Base-by-base conservation (phyloP, 2,113 vertebrate genomes). In the Struthio camelus region DNA sequence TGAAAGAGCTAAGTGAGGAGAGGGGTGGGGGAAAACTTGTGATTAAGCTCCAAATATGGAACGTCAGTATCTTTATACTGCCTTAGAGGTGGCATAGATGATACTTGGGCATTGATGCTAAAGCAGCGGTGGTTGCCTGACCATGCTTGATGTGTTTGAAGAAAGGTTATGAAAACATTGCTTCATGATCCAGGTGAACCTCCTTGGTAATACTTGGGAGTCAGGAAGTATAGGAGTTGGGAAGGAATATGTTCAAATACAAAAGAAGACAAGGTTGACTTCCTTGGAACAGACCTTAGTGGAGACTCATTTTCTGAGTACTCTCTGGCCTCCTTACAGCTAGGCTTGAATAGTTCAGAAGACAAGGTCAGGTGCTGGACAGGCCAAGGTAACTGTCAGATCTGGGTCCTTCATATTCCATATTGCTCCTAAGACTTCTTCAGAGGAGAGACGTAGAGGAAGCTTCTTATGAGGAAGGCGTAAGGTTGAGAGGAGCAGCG, bases 31-130 rank as follows among this genome's bases (percentile, higher is more conserved):
- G 53, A 94, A 58, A 76, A 53, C 50, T 32, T 76, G 70, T 94
- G 78, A 94, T 96, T 85, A 76, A 76, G 72, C 75, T 93, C 78
- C 78, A 89, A 87, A 92, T 51, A 81, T 48, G 77, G 79, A 48
- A 86, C 92, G 69, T 87, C 87, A 44, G 73, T 62, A n/a, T 82
- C 61, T 79, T 89, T 90, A 61, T 78, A n/a, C 54, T 58, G 48
- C n/a, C 59, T 62, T 78, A 54, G 72, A 59, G 64, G 77, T 72
- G 89, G n/a, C 8, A 9, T 25, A 44, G 77, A 40, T 90, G 46
- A 92, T 87, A n/a, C 64, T 42, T 72, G 87, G 44, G 42, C 65
- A 66, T 48, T 64, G 77, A 28, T 90, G 80, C 67, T 90, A 42
- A 27, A 83, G 72, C 65, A 79, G 51, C n/a, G 54, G 66, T 79